These are phyloP conservation scores for Synergus laeviventris DNA, from an alignment of 2,888 invertebrate species.

Conservation along the genomic window DNA sequence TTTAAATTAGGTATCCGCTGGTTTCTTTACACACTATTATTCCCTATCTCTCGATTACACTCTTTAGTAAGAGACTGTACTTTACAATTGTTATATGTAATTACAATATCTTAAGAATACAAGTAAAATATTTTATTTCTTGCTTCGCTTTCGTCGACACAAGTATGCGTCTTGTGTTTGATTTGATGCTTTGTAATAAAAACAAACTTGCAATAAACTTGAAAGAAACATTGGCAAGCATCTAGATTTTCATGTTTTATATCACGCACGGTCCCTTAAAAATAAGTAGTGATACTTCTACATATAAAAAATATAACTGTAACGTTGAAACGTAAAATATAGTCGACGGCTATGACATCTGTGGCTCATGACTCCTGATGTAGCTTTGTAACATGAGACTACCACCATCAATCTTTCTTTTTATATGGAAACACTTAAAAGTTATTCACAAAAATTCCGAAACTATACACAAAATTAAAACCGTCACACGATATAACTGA, in stretches of 20 bases:
- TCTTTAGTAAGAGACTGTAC: conserved; percentile 24
- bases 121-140: conserved; percentile 37
- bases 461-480: conserved; percentile 13
- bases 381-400: conserved; percentile 15
- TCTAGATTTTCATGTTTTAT: neutral
- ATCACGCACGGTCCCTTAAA: conserved; percentile 28
- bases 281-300: conserved; percentile 26
- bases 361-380: conserved; percentile 19
- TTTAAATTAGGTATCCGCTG: conserved; percentile 41
- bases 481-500: neutral
- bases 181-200: conserved; percentile 36
- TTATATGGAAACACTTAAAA: conserved; percentile 1
- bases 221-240: neutral
- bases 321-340: conserved; percentile 37
- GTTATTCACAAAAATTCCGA: neutral
- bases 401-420: conserved; percentile 21
- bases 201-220: conserved; percentile 15
- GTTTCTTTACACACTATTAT: conserved; percentile 24
- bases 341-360: conserved; percentile 25
- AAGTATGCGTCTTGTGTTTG: conserved; percentile 14
- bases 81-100: conserved; percentile 30
- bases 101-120: conserved; percentile 31
- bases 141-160: neutral
- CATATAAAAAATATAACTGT: conserved; percentile 39
- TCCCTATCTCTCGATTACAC: conserved; percentile 9